Evolutionary conservation across 1,140 invertebrate species (phyloP).

Genomic region (Tetragonula clypearis): DNA sequence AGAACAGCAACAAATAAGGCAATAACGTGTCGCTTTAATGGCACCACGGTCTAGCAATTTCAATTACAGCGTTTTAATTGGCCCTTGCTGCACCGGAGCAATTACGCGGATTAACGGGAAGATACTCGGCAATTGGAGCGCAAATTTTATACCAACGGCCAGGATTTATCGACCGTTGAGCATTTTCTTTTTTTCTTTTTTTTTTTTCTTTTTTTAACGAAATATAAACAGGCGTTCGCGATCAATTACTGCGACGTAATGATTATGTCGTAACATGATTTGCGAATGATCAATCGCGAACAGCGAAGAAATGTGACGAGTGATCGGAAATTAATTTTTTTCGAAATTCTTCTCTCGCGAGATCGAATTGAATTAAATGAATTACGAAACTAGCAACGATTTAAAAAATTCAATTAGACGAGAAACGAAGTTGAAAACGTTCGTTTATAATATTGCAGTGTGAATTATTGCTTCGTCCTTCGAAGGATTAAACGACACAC

Average conservation of each 20-base stretch:
- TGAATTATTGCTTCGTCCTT: too few species aligned
- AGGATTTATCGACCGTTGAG: constrained; percentile 12
- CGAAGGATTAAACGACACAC: too few species aligned
- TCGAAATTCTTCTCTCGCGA: too few species aligned
- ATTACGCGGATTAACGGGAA: constrained; percentile 43
- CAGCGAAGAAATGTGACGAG: too few species aligned
- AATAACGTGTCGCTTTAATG: constrained; percentile 49
- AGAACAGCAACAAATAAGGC: constrained; percentile 35
- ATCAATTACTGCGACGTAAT: background rate
- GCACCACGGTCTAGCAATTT: constrained; percentile 43
- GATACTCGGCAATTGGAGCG: constrained; percentile 39
- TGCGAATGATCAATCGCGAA: background rate
- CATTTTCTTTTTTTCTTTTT: background rate
- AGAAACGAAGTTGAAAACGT: too few species aligned
- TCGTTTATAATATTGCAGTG: too few species aligned
- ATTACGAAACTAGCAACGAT: too few species aligned
- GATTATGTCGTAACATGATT: background rate
- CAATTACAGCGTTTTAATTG: constrained; percentile 49
- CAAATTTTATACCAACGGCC: constrained; percentile 27
- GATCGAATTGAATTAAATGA: too few species aligned
- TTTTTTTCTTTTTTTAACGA: background rate
- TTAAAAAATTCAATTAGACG: background rate
- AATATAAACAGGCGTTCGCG: background rate
- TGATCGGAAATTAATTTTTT: too few species aligned
- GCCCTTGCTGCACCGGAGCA: constrained; percentile 16